Evolutionary conservation across 2,797 vertebrate genomes (phyloP), one percentile per base, ranked within the genome.

Genomic region (Gambelia wislizenii): DNA sequence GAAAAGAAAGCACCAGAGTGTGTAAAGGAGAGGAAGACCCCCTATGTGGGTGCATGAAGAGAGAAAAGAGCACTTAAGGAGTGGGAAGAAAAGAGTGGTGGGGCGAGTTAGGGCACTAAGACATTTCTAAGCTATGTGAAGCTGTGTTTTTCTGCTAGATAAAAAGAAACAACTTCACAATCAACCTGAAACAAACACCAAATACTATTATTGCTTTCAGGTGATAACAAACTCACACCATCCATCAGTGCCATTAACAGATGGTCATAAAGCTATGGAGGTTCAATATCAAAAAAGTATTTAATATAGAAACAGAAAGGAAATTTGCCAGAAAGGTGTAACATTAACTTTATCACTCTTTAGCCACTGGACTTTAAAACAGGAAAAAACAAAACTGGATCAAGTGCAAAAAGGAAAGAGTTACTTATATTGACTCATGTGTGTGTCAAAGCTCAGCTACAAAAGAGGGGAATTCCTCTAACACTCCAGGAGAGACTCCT

Each of bases 401-500:
- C 42, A 14, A 67, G 44, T 47, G 49, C 12, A 56, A 42, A 1
- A 74, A 89, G 52, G 39, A 42, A 80, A 89, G 25, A 89, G 3
- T 67, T 20, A 47, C 8, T 64, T 80, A 30, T 54, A 85, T 4
- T 86, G 78, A 89, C 79, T 89, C 78, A 86, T 77, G 6, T 13
- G 59, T 67, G 67, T 61, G 14, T 14, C n/a, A 49, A n/a, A 47
- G 54, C 16, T 80, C 76, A 61, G 33, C 76, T 36, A 89, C 10
- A 22, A 86, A 80, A 54, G 47, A 81, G 78, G 89, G 89, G 70
- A 89, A 86, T 89, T 89, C 84, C 89, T 89, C 39, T 54, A 86
- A n/a, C 27, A 4, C 20, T 67, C 78, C 36, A 83, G 77, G 36
- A 76, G 20, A 86, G 86, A 42, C 69, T 64, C 61, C 61, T 82